A percentile compares a stretch with the other conserved stretches of the same genome.
Evolutionary conservation across 2,888 invertebrate species (phyloP).

Genomic region (Cantharis rustica): DNA sequence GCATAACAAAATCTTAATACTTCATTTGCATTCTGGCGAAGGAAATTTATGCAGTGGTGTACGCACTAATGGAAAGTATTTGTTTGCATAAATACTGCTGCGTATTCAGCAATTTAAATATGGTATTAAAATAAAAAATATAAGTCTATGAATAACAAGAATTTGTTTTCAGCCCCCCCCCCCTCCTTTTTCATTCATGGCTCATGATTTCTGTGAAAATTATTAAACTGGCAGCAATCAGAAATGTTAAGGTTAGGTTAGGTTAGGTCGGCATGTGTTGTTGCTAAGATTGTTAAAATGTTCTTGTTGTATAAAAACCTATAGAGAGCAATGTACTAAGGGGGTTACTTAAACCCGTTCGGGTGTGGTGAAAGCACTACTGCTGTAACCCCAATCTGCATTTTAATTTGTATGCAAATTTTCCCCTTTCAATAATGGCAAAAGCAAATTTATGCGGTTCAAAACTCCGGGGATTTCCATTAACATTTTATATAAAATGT

Average conservation of each 20-base stretch:
- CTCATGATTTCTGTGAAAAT: not conserved
- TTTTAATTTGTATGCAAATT: slow-evolving; percentile 33
- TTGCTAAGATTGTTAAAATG: not conserved
- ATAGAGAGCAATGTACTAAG: slow-evolving; percentile 21
- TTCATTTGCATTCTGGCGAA: not conserved
- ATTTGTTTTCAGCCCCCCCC: no score
- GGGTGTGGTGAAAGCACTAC: slow-evolving; percentile 33
- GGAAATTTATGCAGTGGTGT: not conserved
- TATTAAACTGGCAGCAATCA: not conserved
- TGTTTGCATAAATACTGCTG: not conserved
- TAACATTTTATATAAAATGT: slow-evolving; percentile 29
- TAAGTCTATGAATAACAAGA: no score
- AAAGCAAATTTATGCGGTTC: slow-evolving; percentile 29
- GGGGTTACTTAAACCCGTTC: slow-evolving; percentile 29
- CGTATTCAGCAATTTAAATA: not conserved
- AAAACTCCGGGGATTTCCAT: slow-evolving; percentile 29
- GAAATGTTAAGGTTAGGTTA: not conserved
- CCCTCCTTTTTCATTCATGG: no score
- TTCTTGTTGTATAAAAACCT: slow-evolving; percentile 14
- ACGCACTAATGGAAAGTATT: not conserved
- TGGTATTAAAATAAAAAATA: no score
- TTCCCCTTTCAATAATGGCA: slow-evolving; percentile 30
- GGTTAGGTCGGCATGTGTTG: not conserved
- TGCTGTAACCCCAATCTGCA: slow-evolving; percentile 34
- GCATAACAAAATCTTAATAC: not conserved